Percentiles rank a stretch among this genome's conserved stretches.
These are phyloP conservation scores for Apodemus agrarius DNA, from an alignment of 2,797 vertebrate genomes.

Conservation along the genomic window DNA sequence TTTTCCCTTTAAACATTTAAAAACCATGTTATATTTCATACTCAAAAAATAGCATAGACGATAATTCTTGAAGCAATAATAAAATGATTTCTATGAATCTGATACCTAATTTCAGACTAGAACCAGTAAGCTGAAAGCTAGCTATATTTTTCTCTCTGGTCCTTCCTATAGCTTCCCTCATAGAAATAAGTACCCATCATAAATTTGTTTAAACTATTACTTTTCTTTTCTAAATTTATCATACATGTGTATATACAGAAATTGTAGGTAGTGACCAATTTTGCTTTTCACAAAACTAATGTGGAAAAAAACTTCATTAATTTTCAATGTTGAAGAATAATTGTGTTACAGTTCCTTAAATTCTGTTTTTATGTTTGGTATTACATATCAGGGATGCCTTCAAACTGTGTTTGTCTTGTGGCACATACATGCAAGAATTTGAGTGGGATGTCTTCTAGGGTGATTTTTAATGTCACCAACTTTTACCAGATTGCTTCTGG, in stretches of 20 bases:
- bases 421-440: neutral
- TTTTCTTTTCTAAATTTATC: conserved; percentile 42
- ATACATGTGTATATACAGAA: neutral
- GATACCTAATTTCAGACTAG: neutral
- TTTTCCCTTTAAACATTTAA: conserved; percentile 32
- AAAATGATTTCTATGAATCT: neutral
- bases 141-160: neutral
- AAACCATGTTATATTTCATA: neutral
- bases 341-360: neutral
- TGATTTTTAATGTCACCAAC: neutral
- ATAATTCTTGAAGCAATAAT: conserved; percentile 35
- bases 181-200: neutral
- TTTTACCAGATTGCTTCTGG: neutral
- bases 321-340: neutral
- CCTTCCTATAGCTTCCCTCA: neutral
- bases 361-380: conserved; percentile 1
- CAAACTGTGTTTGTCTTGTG: neutral
- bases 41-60: neutral
- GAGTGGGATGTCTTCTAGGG: neutral
- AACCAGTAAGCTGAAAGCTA: neutral
- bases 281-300: conserved; percentile 38
- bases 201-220: neutral
- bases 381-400: neutral
- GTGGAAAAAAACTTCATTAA: neutral
- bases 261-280: neutral